Percentiles rank a stretch among this genome's conserved stretches.
Evolutionary conservation across 2,797 vertebrate genomes (phyloP).

Genomic region (Vespertilio murinus): DNA sequence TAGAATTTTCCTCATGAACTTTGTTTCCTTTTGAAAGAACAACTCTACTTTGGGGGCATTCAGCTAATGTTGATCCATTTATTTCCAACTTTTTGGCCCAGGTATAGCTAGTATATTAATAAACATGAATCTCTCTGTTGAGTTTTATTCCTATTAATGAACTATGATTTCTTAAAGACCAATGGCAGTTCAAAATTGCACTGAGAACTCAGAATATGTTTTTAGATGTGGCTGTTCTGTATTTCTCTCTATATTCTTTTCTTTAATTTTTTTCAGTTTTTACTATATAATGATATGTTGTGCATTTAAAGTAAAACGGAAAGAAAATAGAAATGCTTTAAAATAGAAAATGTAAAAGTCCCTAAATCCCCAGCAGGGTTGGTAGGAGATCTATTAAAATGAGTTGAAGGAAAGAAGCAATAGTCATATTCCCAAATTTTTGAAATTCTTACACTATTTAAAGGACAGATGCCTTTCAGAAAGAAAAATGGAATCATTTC

Average conservation of each 20-base stretch:
- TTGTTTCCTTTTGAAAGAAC: conserved; percentile 58
- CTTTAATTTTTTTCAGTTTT: conserved; percentile 66
- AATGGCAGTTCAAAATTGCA: conserved; percentile 37
- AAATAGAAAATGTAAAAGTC: conserved; percentile 57
- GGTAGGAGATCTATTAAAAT: conserved; percentile 64
- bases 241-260: conserved; percentile 57
- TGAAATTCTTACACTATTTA: conserved; percentile 66
- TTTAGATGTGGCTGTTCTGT: conserved; percentile 47
- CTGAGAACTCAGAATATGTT: conserved; percentile 34
- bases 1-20: conserved; percentile 51
- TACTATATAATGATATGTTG: conserved; percentile 44
- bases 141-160: conserved; percentile 74
- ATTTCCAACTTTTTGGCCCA: conserved; percentile 68
- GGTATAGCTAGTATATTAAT: conserved; percentile 70
- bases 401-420: conserved; percentile 62
- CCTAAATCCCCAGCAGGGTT: not conserved
- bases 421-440: conserved; percentile 55
- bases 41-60: conserved; percentile 61
- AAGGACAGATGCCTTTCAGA: conserved; percentile 65
- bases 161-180: conserved; percentile 42
- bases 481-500: conserved; percentile 68
- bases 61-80: conserved; percentile 63
- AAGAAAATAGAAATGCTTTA: conserved; percentile 69
- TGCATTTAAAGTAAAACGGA: conserved; percentile 34
- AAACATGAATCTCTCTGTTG: conserved; percentile 69